Percentiles rank a stretch among this genome's conserved stretches.
Evolutionary conservation across 2,113 vertebrate species (phyloP).

Genomic region (Connochaetes taurinus): DNA sequence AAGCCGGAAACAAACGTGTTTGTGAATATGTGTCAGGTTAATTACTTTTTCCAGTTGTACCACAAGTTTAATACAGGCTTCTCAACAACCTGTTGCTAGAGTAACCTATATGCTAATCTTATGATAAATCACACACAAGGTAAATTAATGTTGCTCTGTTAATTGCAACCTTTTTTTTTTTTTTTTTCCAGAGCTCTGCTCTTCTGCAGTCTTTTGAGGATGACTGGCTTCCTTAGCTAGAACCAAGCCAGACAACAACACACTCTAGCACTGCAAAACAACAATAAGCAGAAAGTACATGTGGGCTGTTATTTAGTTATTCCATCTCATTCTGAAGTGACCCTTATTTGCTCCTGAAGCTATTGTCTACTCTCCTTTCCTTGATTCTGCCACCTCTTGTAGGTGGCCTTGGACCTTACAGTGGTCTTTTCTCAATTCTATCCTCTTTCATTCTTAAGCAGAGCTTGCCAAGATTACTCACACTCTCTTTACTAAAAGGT

Average conservation of each 20-base stretch:
- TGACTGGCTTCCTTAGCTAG: background rate
- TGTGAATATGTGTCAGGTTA: conserved; percentile 37
- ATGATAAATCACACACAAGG: background rate
- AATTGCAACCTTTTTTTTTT: background rate
- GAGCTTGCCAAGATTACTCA: background rate
- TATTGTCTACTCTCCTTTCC: background rate
- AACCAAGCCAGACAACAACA: background rate
- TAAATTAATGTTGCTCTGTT: background rate
- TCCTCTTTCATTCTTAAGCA: background rate
- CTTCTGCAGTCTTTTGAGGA: background rate
- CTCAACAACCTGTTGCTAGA: background rate
- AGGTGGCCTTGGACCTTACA: background rate
- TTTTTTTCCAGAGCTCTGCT: background rate
- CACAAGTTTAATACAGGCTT: conserved; percentile 16
- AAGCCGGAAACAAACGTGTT: conserved; percentile 36
- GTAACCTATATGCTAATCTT: conserved; percentile 7
- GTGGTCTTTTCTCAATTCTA: background rate
- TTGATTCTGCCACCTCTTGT: background rate
- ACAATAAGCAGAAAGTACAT: background rate
- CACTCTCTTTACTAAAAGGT: background rate
- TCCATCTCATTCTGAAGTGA: background rate
- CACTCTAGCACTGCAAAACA: background rate
- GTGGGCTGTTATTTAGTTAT: background rate
- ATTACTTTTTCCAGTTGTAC: background rate
- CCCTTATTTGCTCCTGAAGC: background rate